Conservation (phyloP, 2,113 vertebrate genomes). For the Lampris megalopsis region DNA sequence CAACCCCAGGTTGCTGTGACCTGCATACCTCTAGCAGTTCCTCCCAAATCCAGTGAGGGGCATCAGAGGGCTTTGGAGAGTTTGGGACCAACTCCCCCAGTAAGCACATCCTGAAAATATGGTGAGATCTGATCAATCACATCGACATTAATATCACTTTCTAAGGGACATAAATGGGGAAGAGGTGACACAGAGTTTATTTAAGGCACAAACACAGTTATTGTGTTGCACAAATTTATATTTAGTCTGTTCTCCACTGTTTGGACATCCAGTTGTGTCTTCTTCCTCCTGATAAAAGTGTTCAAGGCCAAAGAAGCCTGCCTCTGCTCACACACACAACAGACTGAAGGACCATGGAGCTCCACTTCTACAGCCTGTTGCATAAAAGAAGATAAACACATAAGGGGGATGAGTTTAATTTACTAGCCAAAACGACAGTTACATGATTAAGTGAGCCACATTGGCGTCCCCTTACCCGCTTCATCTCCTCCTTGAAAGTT, state of each 20-base stretch:
- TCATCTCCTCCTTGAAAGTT: constrained; percentile 62
- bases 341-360: constrained; percentile 63
- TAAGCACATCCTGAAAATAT: constrained; percentile 6
- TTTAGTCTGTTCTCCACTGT: constrained; percentile 78
- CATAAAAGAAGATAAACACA: background rate
- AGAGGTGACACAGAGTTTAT: background rate
- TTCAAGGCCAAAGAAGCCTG: constrained; percentile 73
- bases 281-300: constrained; percentile 79
- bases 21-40: constrained; percentile 71
- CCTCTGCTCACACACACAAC: constrained; percentile 71
- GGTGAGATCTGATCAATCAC: background rate
- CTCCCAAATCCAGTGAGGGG: constrained; percentile 76
- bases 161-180: background rate
- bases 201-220: constrained; percentile 43
- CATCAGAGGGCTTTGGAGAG: constrained; percentile 73
- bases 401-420: background rate
- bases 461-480: constrained; percentile 61
- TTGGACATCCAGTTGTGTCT: constrained; percentile 70
- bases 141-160: background rate
- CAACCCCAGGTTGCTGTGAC: constrained; percentile 78
- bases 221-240: constrained; percentile 61
- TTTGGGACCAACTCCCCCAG: constrained; percentile 68
- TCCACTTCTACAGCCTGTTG: constrained; percentile 68
- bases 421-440: background rate
- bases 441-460: background rate